Evolutionary conservation across 2,797 vertebrate species (phyloP), one percentile per base, ranked within the genome.

Genomic region (Vireo griseus): DNA sequence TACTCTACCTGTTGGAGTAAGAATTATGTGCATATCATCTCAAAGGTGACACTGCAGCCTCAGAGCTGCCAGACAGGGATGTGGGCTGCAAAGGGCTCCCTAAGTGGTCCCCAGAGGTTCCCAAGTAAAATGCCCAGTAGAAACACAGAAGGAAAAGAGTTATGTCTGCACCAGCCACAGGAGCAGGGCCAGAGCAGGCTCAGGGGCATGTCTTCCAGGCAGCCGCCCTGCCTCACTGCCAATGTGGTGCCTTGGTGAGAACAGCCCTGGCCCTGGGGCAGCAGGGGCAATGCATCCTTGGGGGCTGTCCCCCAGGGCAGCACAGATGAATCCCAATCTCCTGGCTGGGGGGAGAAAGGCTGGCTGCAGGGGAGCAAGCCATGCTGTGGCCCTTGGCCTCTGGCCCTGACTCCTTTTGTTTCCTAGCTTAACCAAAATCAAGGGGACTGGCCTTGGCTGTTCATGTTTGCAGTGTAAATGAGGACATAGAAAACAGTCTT

Each of bases 141-240:
- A 63, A 67, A 21, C 9, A 44, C 21, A 63, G 40, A 24, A 44
- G 25, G 16, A 44, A 72, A 69, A 33, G 10, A 29, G 25, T 18
- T 39, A 2, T 25, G 10, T 22, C 33, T 50, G 25, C 39, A 62
- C 9, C 22, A 62, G 31, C 11, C 13, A 24, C 7, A 0, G 7
- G 9, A 25, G 10, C 20, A n/a, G 47, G 59, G 21, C 26, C 45
- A 29, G 21, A 29, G 42, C 0, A 3, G 59, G 35, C 17, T 54
- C 39, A 37, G 52, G 48, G 48, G 5, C 14, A 9, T 5, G 6
- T 45, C 2, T 35, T 16, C 52, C 0, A 0, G 39, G 50, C 65
- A 76, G 50, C 26, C 37, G 42, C 8, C 26, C 44, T 59, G 29
- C 44, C 61, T 52, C 50, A 31, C 33, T 76, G 50, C 45, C 42